These are phyloP conservation scores for Synergus laeviventris DNA, from an alignment of 2,888 invertebrate species.

Conservation along the genomic window DNA sequence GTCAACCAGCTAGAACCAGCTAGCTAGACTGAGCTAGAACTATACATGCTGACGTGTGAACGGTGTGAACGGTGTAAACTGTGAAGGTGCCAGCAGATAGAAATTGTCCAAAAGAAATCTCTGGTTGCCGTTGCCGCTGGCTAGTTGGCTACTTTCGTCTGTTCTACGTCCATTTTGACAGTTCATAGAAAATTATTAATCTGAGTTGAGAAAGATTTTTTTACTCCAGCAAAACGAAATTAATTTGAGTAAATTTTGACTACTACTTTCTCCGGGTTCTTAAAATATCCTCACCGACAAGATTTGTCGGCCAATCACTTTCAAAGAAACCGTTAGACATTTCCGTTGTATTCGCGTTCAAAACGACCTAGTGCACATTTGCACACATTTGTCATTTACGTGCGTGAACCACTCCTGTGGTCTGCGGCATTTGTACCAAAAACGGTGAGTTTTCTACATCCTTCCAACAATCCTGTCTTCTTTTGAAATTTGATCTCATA, in stretches of 20 bases:
- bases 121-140: not conserved
- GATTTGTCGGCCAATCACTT: constrained; percentile 54
- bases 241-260: constrained; percentile 1
- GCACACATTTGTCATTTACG: constrained; percentile 67
- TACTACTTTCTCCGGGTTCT: constrained; percentile 3
- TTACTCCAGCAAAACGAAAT: not conserved
- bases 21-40: too few relatives aligned
- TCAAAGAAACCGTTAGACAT: constrained; percentile 65
- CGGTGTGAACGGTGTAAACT: too few relatives aligned
- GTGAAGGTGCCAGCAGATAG: not conserved
- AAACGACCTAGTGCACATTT: constrained; percentile 57
- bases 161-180: constrained; percentile 19
- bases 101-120: not conserved
- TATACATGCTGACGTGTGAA: too few relatives aligned
- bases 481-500: not conserved
- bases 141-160: not conserved
- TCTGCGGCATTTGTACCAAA: constrained; percentile 53
- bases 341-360: constrained; percentile 62
- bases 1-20: too few relatives aligned
- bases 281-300: not conserved
- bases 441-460: constrained; percentile 56
- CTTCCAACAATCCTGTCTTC: constrained; percentile 4
- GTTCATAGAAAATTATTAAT: not conserved
- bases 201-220: constrained; percentile 13
- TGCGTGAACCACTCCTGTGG: constrained; percentile 65